Percentiles rank a stretch among this genome's conserved stretches.
phyloP scores from a whole-genome alignment of 2,113 vertebrate species.

The Catharus minimus region DNA sequence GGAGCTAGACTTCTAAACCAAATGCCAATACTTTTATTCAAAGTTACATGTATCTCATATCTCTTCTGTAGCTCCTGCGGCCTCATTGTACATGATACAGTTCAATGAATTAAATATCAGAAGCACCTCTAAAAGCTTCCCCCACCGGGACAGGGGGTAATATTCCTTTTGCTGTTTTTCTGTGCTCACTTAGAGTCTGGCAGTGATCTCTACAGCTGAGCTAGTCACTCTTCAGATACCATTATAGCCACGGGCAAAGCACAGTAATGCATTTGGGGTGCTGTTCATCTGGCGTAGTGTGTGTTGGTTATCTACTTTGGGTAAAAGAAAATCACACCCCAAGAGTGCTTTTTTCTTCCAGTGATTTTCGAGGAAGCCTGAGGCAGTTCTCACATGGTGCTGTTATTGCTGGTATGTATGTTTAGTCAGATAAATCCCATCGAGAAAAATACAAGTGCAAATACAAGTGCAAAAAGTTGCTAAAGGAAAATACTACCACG shows the following conservation, averaged over 20 bases:
- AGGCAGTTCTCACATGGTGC: background rate
- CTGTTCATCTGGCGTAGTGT: background rate
- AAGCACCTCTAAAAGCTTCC: background rate
- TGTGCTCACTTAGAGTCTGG: background rate
- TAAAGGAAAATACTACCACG: background rate
- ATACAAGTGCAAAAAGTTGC: background rate
- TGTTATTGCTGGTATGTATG: background rate
- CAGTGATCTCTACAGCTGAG: background rate
- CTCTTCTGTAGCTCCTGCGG: background rate
- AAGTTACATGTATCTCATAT: background rate
- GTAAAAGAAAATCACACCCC: background rate
- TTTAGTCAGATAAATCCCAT: background rate
- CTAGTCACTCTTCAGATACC: background rate
- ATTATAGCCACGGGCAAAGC: background rate
- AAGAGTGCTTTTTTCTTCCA: background rate
- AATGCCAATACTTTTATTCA: background rate
- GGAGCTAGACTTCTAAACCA: background rate
- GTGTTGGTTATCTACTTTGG: background rate
- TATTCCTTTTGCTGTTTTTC: background rate
- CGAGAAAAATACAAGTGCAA: background rate
- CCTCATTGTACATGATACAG: background rate
- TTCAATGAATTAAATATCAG: background rate
- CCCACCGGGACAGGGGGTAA: fast-evolving
- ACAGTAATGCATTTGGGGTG: background rate
- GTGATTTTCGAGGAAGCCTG: background rate